phyloP scores from a whole-genome alignment of 2,797 vertebrate species.

The Remorina albescens region DNA sequence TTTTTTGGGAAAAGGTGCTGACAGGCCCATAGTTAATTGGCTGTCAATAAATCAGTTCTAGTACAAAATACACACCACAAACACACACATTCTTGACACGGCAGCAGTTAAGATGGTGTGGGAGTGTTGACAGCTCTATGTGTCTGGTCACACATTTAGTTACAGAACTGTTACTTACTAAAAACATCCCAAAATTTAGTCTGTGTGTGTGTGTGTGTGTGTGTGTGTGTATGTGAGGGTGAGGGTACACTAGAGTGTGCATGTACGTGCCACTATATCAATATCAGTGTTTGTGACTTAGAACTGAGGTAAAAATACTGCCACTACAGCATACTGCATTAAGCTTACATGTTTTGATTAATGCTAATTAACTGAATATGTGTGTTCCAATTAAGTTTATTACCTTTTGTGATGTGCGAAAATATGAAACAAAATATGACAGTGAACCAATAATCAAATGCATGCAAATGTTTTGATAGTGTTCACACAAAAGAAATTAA shows the following conservation, averaged over 20 bases:
- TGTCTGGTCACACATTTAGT: constrained; percentile 48
- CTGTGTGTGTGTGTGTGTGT: no score
- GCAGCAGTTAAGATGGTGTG: constrained; percentile 60
- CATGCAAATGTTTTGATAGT: constrained; percentile 33
- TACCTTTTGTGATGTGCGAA: not conserved
- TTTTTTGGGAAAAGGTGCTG: constrained; percentile 16
- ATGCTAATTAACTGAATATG: constrained; percentile 23
- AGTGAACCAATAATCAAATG: constrained; percentile 8
- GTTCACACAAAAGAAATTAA: constrained; percentile 12
- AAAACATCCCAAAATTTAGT: constrained; percentile 21
- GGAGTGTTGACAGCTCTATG: constrained; percentile 57
- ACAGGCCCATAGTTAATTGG: constrained; percentile 42
- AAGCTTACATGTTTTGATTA: not conserved
- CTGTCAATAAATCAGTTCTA: constrained; percentile 53
- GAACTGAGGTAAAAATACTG: constrained; percentile 14
- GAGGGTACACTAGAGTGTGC: constrained; percentile 1
- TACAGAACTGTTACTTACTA: not conserved
- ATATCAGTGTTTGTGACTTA: constrained; percentile 35
- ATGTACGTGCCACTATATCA: constrained; percentile 6
- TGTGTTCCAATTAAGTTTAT: not conserved
- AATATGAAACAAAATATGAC: not conserved
- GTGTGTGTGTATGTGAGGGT: no score
- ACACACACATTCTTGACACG: constrained; percentile 57
- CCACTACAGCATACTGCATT: constrained; percentile 5
- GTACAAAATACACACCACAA: constrained; percentile 3